Evolutionary conservation across 2,113 vertebrate genomes (phyloP).

Genomic region (Hyaena hyaena): DNA sequence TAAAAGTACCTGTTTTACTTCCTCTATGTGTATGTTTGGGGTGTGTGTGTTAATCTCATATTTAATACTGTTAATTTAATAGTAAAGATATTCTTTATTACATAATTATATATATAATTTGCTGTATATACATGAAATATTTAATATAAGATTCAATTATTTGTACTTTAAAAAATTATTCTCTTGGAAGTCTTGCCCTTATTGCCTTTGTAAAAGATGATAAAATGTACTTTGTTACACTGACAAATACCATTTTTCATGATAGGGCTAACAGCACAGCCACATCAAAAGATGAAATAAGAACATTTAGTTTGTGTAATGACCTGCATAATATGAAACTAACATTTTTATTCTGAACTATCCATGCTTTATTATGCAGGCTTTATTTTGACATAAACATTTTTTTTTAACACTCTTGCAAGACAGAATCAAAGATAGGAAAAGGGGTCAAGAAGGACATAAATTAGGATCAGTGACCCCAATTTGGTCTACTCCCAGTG

Average conservation of each 20-base stretch:
- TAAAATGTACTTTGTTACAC: neutral
- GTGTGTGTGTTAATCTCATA: neutral
- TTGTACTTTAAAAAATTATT: slow-evolving; percentile 25
- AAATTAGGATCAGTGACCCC: slow-evolving; percentile 25
- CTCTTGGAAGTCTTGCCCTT: neutral
- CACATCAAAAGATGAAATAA: neutral
- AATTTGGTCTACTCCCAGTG: neutral
- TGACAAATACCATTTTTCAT: neutral
- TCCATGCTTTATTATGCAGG: neutral
- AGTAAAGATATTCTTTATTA: neutral
- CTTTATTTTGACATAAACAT: neutral
- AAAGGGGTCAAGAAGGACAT: neutral
- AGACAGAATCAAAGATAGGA: neutral
- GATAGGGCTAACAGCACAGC: neutral
- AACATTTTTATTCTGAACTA: neutral
- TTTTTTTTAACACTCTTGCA: neutral
- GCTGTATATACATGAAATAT: neutral
- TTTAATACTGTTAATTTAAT: neutral
- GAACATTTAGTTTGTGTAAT: neutral
- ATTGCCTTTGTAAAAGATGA: neutral
- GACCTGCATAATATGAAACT: neutral
- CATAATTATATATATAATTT: slow-evolving; percentile 46
- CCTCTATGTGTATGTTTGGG: slow-evolving; percentile 72
- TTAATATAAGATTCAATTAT: neutral
- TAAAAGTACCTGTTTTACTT: slow-evolving; percentile 76